A percentile compares a stretch with the other conserved stretches of the same genome.
Evolutionary conservation across 1,140 invertebrate species (phyloP).

Genomic region (Dinothrombium tinctorium): DNA sequence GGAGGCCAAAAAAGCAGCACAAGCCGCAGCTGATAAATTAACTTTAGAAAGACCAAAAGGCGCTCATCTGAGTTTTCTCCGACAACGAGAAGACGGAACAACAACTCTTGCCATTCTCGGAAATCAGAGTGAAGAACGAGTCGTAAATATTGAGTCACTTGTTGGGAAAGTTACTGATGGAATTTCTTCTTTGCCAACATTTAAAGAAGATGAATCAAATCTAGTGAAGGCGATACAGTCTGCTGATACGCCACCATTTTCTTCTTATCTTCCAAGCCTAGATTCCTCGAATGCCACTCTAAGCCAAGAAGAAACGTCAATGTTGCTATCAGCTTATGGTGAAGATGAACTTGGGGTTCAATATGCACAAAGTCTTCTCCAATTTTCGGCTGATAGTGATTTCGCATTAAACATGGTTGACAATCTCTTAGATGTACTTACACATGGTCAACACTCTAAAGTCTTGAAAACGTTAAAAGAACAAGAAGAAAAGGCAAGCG

Average conservation of each 20-base stretch:
- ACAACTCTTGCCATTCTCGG: slow-evolving; percentile 65
- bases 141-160: slow-evolving; percentile 51
- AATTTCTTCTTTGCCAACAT: slow-evolving; percentile 32
- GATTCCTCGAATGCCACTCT: slow-evolving; percentile 86
- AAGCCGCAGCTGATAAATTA: slow-evolving; percentile 37
- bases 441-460: slow-evolving; percentile 56
- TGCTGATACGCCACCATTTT: slow-evolving; percentile 17
- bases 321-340: slow-evolving; percentile 73
- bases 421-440: slow-evolving; percentile 52
- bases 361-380: slow-evolving; percentile 44
- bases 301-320: slow-evolving; percentile 71
- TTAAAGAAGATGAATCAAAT: slow-evolving; percentile 68
- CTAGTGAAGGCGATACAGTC: slow-evolving; percentile 41
- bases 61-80: slow-evolving; percentile 46
- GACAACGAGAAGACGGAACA: slow-evolving; percentile 51
- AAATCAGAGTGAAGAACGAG: slow-evolving; percentile 17
- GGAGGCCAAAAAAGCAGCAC: slow-evolving; percentile 38
- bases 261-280: slow-evolving; percentile 77
- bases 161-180: slow-evolving; percentile 61
- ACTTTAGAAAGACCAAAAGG: slow-evolving; percentile 29
- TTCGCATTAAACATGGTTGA: slow-evolving; percentile 60
- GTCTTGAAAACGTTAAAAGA: slow-evolving; percentile 24
- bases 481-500: slow-evolving; percentile 1
- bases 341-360: slow-evolving; percentile 52
- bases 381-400: slow-evolving; percentile 49